phyloP scores from a whole-genome alignment of 2,797 vertebrate genomes.

The Sebastes trivittatus region DNA sequence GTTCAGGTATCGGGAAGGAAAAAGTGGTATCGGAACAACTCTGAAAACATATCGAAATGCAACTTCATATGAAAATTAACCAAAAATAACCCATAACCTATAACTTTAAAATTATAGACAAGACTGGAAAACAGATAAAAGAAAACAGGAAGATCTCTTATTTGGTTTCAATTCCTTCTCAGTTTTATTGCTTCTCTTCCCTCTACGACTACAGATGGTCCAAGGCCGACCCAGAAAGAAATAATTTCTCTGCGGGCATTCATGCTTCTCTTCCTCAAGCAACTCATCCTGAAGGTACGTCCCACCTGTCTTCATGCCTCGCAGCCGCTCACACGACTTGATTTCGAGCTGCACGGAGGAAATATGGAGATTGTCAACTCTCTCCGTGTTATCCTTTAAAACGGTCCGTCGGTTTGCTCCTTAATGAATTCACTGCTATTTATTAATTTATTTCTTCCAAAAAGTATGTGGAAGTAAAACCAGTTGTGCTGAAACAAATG shows the following conservation, averaged over 20 bases:
- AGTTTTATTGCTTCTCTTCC: constrained; percentile 14
- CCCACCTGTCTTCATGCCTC: constrained; percentile 55
- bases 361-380: constrained; percentile 29
- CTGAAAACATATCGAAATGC: neutral
- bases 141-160: neutral
- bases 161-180: neutral
- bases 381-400: constrained; percentile 15
- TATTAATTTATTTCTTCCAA: neutral
- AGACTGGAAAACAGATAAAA: neutral
- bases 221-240: constrained; percentile 93
- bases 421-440: constrained; percentile 18
- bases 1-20: too few relatives aligned
- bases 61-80: neutral
- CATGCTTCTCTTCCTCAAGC: constrained; percentile 95
- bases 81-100: neutral
- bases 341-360: constrained; percentile 13
- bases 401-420: constrained; percentile 3
- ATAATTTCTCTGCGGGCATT: constrained; percentile 92
- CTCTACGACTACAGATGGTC: constrained; percentile 85
- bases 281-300: constrained; percentile 95
- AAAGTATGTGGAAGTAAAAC: neutral
- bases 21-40: neutral
- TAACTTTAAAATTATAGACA: neutral
- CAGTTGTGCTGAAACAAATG: constrained; percentile 12
- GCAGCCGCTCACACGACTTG: constrained; percentile 16